Evolutionary conservation across 2,113 vertebrate genomes (phyloP).

Genomic region (Collichthys lucidus): DNA sequence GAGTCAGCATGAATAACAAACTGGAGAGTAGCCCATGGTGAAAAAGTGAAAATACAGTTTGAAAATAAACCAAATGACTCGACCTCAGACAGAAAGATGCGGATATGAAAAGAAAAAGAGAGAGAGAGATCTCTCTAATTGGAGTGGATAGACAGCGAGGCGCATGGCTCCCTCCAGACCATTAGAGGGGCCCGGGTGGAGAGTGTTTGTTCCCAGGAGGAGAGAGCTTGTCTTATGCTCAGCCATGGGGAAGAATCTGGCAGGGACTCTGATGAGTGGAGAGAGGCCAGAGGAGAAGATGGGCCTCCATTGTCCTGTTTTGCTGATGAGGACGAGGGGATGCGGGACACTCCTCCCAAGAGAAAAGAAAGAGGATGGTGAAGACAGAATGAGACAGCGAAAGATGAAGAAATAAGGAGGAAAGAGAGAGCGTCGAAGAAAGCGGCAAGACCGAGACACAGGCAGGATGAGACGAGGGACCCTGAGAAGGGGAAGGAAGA

Average conservation of each 20-base stretch:
- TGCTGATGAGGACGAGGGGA: conserved; percentile 72
- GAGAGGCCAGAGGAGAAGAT: conserved; percentile 78
- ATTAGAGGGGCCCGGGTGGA: conserved; percentile 76
- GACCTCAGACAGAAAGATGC: conserved; percentile 48
- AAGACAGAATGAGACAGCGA: conserved; percentile 39
- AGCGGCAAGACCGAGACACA: conserved; percentile 4
- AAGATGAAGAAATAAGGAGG: conserved; percentile 37
- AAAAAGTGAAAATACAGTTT: conserved; percentile 53
- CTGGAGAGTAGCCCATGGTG: conserved; percentile 6
- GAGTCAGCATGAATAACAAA: conserved; percentile 21
- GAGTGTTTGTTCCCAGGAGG: conserved; percentile 81
- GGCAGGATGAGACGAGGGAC: conserved; percentile 62
- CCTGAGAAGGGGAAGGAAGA: conserved; percentile 73
- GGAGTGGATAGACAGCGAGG: conserved; percentile 77
- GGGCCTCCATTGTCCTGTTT: conserved; percentile 78
- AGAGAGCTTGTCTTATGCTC: conserved; percentile 80
- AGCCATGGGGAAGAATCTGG: conserved; percentile 84
- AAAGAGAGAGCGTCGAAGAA: conserved; percentile 17
- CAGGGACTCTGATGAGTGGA: conserved; percentile 74
- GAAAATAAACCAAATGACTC: conserved; percentile 55
- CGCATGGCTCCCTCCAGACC: conserved; percentile 79
- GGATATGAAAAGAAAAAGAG: conserved; percentile 52
- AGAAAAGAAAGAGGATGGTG: conserved; percentile 19
- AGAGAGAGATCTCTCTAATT: conserved; percentile 79
- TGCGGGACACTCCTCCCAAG: conserved; percentile 48